phyloP scores from a whole-genome alignment of 2,113 vertebrate species.

The Albula goreensis region DNA sequence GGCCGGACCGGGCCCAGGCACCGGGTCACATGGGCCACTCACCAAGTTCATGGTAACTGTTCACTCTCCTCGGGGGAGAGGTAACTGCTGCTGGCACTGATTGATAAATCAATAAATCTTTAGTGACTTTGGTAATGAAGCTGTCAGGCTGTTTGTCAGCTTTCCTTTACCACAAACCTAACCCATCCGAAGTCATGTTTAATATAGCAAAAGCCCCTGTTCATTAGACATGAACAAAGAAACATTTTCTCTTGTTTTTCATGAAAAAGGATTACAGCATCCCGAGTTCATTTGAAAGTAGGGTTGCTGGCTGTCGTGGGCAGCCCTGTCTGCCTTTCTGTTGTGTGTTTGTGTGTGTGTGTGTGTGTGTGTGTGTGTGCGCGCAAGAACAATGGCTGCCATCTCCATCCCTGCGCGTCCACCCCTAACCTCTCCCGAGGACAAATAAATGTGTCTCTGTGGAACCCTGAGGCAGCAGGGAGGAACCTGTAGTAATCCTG shows the following conservation, averaged over 20 bases:
- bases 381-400: background rate
- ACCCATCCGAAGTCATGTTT: constrained; percentile 37
- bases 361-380: too few relatives aligned
- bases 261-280: background rate
- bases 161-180: constrained; percentile 68
- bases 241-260: background rate
- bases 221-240: background rate
- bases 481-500: background rate
- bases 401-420: constrained; percentile 63
- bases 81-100: constrained; percentile 78
- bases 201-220: too few relatives aligned
- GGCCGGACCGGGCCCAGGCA: constrained; percentile 40
- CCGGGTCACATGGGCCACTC: constrained; percentile 58
- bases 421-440: constrained; percentile 72
- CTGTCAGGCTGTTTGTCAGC: constrained; percentile 82
- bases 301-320: background rate
- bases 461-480: constrained; percentile 54
- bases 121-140: constrained; percentile 91
- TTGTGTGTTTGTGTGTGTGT: background rate
- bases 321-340: background rate
- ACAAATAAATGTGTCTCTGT: constrained; percentile 73
- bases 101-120: constrained; percentile 99
- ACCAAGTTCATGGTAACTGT: constrained; percentile 82
- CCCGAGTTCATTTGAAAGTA: background rate
- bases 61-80: constrained; percentile 76